A percentile compares a stretch with the other conserved stretches of the same genome.
Conservation (phyloP, 2,797 vertebrate species). For the Lycodopsis pacificus region DNA sequence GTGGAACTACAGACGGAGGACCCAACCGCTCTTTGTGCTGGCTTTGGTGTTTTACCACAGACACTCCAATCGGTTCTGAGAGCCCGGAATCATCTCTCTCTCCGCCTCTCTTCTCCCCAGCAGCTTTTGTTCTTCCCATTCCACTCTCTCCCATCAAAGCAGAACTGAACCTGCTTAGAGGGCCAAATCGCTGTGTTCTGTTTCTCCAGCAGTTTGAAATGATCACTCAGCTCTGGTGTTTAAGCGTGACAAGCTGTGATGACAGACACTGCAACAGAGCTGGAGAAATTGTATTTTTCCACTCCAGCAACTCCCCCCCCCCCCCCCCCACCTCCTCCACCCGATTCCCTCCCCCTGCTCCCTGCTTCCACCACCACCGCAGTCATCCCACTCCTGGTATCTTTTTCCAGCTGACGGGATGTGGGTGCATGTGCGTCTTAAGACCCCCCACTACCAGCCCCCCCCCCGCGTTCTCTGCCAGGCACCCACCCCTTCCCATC, state of each 20-base stretch:
- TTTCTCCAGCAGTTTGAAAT: slow-evolving; percentile 84
- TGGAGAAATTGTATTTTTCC: slow-evolving; percentile 81
- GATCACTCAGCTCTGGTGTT: slow-evolving; percentile 84
- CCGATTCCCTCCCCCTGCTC: slow-evolving; percentile 62
- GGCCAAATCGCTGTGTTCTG: slow-evolving; percentile 84
- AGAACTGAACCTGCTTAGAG: slow-evolving; percentile 82
- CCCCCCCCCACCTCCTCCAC: slow-evolving; percentile 48
- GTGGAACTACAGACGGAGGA: slow-evolving; percentile 30
- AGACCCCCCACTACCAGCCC: slow-evolving; percentile 77
- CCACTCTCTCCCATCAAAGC: slow-evolving; percentile 77
- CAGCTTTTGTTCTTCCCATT: slow-evolving; percentile 78
- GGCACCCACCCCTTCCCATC: slow-evolving; percentile 73
- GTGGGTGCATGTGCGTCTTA: slow-evolving; percentile 75
- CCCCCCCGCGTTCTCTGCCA: slow-evolving; percentile 48
- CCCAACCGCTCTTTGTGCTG: slow-evolving; percentile 20
- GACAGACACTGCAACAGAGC: slow-evolving; percentile 85
- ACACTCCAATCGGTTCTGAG: slow-evolving; percentile 53
- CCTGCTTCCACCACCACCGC: slow-evolving; percentile 40
- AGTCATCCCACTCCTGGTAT: slow-evolving; percentile 74
- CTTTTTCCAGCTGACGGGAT: slow-evolving; percentile 77
- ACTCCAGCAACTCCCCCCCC: slow-evolving; percentile 63
- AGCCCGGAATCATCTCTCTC: slow-evolving; percentile 60
- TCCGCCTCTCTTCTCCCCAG: slow-evolving; percentile 47
- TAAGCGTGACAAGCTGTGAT: slow-evolving; percentile 87
- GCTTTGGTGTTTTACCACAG: slow-evolving; percentile 54